These are phyloP conservation scores for Steinernema hermaphroditum DNA, from an alignment of 2,888 invertebrate genomes.

Conservation along the genomic window DNA sequence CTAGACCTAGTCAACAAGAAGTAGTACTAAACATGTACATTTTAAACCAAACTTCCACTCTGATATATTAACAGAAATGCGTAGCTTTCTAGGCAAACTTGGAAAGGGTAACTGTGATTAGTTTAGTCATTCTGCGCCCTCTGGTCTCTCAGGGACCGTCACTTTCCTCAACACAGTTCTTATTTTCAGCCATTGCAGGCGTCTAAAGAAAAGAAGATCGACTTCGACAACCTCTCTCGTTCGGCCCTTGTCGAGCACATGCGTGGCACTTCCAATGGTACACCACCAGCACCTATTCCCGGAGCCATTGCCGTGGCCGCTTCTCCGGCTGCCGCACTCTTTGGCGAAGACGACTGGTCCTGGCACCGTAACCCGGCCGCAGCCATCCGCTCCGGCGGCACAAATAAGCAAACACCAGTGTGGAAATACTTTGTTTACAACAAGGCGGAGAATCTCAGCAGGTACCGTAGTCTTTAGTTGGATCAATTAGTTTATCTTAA, in stretches of 20 bases:
- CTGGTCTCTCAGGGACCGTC: slow-evolving; percentile 23
- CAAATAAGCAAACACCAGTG: slow-evolving; percentile 66
- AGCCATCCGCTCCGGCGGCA: slow-evolving; percentile 63
- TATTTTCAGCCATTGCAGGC: slow-evolving; percentile 12
- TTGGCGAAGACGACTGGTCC: slow-evolving; percentile 62
- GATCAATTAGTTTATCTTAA: background rate
- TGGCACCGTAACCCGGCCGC: slow-evolving; percentile 66
- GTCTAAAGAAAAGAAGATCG: background rate
- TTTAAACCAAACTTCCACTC: too few species aligned
- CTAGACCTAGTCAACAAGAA: too few species aligned
- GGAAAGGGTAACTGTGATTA: background rate
- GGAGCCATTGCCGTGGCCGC: slow-evolving; percentile 64
- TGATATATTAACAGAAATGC: too few species aligned
- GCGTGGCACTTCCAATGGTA: background rate
- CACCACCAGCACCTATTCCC: slow-evolving; percentile 46
- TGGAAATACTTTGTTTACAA: slow-evolving; percentile 66
- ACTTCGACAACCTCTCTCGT: slow-evolving; percentile 11
- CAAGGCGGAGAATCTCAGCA: slow-evolving; percentile 61
- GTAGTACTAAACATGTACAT: too few species aligned
- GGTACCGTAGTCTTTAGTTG: slow-evolving; percentile 39
- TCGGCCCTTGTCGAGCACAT: slow-evolving; percentile 6
- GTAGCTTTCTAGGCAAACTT: too few species aligned
- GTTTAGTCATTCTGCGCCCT: slow-evolving; percentile 18
- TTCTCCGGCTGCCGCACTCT: slow-evolving; percentile 61
- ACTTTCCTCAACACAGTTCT: background rate